phyloP scores from a whole-genome alignment of 2,113 vertebrate genomes.

The Sceloporus undulatus region DNA sequence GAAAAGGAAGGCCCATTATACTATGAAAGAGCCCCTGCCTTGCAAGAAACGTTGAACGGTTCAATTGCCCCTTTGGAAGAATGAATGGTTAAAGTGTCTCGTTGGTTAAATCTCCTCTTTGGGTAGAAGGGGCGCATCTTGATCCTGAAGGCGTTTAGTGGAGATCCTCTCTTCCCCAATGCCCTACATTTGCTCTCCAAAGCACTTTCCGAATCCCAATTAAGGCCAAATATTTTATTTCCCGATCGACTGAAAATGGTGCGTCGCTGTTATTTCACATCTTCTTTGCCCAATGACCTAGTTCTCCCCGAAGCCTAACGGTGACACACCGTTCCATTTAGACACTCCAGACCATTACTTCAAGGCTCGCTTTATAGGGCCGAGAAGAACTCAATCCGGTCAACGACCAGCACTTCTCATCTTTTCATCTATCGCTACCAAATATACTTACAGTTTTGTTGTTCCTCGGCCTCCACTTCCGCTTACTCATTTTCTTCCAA shows the following conservation, averaged over 20 bases:
- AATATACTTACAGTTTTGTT: no score
- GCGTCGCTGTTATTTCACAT: background rate
- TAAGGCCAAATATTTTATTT: background rate
- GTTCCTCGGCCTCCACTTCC: accelerated
- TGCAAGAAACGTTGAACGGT: no score
- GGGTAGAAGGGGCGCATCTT: no score
- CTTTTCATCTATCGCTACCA: background rate
- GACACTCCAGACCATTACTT: background rate
- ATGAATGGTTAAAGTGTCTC: no score
- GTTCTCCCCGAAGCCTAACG: background rate
- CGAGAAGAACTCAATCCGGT: background rate
- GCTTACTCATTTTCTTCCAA: no score
- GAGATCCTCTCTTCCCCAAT: no score
- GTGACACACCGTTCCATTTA: background rate
- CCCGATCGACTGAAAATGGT: background rate
- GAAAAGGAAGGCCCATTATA: no score
- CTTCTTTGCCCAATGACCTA: background rate
- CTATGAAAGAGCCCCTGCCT: no score
- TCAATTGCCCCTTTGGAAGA: no score
- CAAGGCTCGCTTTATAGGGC: no score
- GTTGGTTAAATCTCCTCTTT: background rate
- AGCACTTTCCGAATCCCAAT: background rate
- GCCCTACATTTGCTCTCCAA: background rate
- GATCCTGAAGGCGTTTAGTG: background rate
- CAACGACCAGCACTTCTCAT: background rate